Conservation (phyloP, 2,113 vertebrate genomes). For the Rhea americana region DNA sequence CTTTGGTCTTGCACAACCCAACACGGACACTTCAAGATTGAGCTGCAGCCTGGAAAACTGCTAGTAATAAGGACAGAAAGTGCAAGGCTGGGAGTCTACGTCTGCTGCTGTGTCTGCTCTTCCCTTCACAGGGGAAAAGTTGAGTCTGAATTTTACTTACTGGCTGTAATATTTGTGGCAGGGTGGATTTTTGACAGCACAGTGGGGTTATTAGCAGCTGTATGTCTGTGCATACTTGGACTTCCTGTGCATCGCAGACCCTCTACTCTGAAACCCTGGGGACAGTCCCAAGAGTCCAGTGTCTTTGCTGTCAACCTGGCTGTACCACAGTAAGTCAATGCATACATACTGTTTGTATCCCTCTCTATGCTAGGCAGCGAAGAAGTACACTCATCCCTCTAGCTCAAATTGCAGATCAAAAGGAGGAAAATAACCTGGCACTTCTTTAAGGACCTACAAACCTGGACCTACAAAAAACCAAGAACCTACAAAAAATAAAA, state of each 20-base stretch:
- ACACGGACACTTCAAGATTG: neutral
- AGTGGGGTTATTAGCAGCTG: neutral
- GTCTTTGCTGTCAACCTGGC: neutral
- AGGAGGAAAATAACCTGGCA: neutral
- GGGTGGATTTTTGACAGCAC: no score
- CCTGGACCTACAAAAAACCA: no score
- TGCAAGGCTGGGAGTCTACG: neutral
- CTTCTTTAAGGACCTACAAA: neutral
- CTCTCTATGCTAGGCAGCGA: neutral
- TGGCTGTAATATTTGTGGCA: no score
- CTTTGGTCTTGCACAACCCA: no score
- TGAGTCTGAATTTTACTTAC: neutral
- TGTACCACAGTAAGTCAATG: accelerated
- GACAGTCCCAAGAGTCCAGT: neutral
- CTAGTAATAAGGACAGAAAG: neutral
- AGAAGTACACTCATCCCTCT: neutral
- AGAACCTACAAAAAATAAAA: neutral
- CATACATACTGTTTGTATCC: accelerated
- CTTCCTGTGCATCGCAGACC: neutral
- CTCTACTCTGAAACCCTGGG: neutral
- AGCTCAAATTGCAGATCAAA: neutral
- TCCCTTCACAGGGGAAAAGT: neutral
- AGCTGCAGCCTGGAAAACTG: neutral
- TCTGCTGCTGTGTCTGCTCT: neutral
- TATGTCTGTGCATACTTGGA: neutral